Evolutionary conservation across 2,797 vertebrate species (phyloP).

Genomic region (Leptoclinus maculatus): DNA sequence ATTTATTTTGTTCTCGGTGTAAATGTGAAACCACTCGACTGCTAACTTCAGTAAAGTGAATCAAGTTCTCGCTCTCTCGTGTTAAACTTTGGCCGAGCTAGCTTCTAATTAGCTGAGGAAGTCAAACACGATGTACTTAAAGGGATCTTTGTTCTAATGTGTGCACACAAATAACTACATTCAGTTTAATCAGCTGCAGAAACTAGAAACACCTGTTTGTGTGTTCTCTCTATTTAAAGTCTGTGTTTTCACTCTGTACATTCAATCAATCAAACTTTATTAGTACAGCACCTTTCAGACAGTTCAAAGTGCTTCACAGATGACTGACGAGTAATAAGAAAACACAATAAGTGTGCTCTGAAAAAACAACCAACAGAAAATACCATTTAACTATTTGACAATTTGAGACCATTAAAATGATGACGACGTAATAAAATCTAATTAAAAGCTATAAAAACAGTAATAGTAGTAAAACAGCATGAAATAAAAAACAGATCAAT

Average conservation of each 20-base stretch:
- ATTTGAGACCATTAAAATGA: neutral
- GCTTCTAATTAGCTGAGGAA: neutral
- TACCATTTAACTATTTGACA: neutral
- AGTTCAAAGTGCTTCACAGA: neutral
- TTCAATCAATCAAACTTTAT: neutral
- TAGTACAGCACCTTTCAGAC: no score
- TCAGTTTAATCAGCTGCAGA: conserved; percentile 7
- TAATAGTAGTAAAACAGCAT: neutral
- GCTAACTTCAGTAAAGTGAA: neutral
- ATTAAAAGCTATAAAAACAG: conserved; percentile 13
- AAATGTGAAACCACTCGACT: neutral
- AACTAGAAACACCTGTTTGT: conserved; percentile 38
- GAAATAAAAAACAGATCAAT: neutral
- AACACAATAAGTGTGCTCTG: neutral
- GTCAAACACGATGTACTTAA: neutral
- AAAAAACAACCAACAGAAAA: neutral
- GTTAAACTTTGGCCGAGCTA: neutral
- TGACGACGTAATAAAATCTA: neutral
- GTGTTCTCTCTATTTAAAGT: conserved; percentile 15
- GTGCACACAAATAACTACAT: conserved; percentile 12
- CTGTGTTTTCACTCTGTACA: neutral
- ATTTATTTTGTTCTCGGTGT: conserved; percentile 7
- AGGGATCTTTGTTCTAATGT: neutral
- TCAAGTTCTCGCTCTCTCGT: neutral
- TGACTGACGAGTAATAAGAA: neutral